Evolutionary conservation across 2,797 vertebrate species (phyloP).

Genomic region (Odontamblyopus lacepedii): DNA sequence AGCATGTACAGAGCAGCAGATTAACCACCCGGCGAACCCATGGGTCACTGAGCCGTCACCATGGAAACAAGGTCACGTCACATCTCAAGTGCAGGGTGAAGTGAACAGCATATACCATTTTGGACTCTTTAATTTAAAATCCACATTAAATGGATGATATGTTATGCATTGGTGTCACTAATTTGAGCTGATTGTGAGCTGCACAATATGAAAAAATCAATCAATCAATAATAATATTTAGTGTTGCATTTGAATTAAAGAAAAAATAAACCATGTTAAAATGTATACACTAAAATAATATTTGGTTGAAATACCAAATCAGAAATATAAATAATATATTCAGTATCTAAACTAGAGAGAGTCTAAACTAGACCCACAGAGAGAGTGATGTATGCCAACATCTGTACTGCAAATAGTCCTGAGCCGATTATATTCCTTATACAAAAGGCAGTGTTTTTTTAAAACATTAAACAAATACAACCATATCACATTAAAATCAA

Average conservation of each 20-base stretch:
- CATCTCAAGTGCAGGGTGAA: background rate
- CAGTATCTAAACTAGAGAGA: slow-evolving; percentile 3
- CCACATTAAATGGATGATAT: background rate
- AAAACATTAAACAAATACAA: background rate
- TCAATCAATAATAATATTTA: background rate
- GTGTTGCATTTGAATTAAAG: background rate
- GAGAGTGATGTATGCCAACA: slow-evolving; percentile 1
- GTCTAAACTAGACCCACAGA: background rate
- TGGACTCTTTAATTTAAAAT: background rate
- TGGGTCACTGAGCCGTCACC: slow-evolving; percentile 37
- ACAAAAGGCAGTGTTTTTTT: slow-evolving; percentile 3
- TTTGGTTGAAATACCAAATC: background rate
- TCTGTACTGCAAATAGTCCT: background rate
- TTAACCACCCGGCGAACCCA: slow-evolving; percentile 27
- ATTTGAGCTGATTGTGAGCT: background rate
- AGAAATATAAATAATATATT: slow-evolving; percentile 6
- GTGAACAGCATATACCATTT: background rate
- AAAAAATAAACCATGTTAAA: background rate
- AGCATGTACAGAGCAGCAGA: slow-evolving; percentile 21
- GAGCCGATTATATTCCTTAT: slow-evolving; percentile 2
- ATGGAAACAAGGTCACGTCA: slow-evolving; percentile 39
- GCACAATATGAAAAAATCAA: background rate
- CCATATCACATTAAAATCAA: background rate
- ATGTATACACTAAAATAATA: background rate
- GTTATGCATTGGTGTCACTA: background rate